Conservation (phyloP, 2,113 vertebrate genomes). For the Odontesthes bonariensis region DNA sequence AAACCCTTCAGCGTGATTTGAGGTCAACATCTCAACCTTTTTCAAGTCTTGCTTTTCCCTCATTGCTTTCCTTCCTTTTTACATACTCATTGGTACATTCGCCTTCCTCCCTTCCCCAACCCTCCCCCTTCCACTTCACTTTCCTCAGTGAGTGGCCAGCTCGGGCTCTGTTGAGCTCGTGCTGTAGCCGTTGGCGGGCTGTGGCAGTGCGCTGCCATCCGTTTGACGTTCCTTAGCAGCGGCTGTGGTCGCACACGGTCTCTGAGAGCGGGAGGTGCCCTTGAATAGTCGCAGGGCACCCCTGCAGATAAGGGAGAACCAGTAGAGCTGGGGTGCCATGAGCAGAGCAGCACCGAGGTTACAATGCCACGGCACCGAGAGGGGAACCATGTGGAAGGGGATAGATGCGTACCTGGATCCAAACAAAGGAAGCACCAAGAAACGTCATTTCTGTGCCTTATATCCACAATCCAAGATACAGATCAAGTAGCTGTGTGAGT, state of each 20-base stretch:
- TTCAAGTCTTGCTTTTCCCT: conserved; percentile 57
- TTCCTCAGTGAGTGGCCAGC: conserved; percentile 72
- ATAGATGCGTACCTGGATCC: conserved; percentile 85
- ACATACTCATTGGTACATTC: conserved; percentile 75
- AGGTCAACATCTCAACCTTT: conserved; percentile 60
- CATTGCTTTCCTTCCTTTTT: conserved; percentile 44
- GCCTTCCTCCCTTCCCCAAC: conserved; percentile 29
- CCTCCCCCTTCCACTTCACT: conserved; percentile 25
- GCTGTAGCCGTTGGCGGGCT: conserved; percentile 82
- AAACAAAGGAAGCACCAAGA: conserved; percentile 7
- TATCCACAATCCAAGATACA: background rate
- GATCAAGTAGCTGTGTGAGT: conserved; percentile 16
- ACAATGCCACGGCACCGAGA: conserved; percentile 85
- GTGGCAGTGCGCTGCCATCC: conserved; percentile 59
- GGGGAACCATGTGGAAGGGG: conserved; percentile 86
- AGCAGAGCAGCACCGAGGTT: conserved; percentile 89
- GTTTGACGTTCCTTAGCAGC: conserved; percentile 61
- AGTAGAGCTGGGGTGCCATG: conserved; percentile 92
- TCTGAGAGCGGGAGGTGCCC: conserved; percentile 73
- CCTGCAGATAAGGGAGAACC: conserved; percentile 92
- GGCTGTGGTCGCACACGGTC: conserved; percentile 31
- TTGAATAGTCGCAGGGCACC: conserved; percentile 85
- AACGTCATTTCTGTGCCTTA: background rate
- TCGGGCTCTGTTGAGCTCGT: conserved; percentile 68
- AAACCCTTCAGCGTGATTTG: conserved; percentile 61